Conservation (phyloP, 2,888 invertebrate genomes). For the Calliphora vomitoria region DNA sequence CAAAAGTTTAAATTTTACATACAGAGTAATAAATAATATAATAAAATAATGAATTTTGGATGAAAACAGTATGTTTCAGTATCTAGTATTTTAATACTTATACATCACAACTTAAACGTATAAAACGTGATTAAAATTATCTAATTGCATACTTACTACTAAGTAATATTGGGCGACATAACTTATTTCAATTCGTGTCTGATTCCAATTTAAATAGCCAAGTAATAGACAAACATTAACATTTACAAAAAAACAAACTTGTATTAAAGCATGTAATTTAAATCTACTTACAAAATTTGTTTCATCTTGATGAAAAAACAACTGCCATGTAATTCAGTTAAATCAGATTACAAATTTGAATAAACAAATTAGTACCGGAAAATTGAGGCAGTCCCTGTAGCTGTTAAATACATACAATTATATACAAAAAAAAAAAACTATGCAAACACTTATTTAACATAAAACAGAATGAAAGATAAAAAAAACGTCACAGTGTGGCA, state of each 20-base stretch:
- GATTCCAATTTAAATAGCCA: not conserved
- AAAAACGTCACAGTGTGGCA: constrained; percentile 12
- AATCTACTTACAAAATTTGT: not conserved
- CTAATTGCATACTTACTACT: too few relatives aligned
- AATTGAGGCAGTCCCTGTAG: constrained; percentile 8
- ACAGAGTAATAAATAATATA: too few relatives aligned
- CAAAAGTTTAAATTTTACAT: too few relatives aligned
- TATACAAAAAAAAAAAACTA: not conserved
- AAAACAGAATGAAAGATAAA: not conserved
- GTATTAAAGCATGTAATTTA: not conserved
- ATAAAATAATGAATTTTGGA: too few relatives aligned
- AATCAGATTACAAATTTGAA: constrained; percentile 36
- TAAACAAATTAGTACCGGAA: constrained; percentile 1
- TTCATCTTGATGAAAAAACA: not conserved
- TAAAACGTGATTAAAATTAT: too few relatives aligned
- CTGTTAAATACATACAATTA: not conserved
- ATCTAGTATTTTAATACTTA: too few relatives aligned
- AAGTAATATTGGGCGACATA: too few relatives aligned
- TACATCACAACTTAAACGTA: too few relatives aligned
- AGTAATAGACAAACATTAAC: not conserved
- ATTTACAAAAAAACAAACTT: not conserved
- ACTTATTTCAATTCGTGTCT: too few relatives aligned
- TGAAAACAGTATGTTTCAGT: too few relatives aligned
- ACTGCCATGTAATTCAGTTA: not conserved
- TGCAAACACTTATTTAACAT: not conserved